phyloP scores from a whole-genome alignment of 2,113 vertebrate genomes.

The Oostethus manadensis region DNA sequence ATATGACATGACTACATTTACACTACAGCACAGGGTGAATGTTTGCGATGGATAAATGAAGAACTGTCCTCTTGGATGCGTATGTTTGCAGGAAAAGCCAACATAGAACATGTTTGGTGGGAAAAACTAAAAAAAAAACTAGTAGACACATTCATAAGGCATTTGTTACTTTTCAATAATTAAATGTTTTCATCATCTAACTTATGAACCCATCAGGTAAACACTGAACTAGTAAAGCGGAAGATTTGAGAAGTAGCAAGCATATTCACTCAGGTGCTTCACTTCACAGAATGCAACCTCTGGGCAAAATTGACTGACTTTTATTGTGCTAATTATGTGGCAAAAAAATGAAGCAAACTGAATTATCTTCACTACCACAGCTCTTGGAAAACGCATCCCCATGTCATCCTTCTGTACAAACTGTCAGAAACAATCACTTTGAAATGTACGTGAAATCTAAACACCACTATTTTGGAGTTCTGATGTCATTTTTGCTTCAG shows the following conservation, averaged over 20 bases:
- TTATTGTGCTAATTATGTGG: constrained; percentile 36
- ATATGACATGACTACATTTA: constrained; percentile 33
- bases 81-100: constrained; percentile 35
- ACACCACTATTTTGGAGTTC: constrained; percentile 14
- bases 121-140: neutral
- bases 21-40: constrained; percentile 13
- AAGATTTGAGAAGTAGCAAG: constrained; percentile 43
- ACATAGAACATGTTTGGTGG: neutral
- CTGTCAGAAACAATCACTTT: constrained; percentile 22
- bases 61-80: constrained; percentile 34
- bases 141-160: neutral
- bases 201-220: too few species aligned
- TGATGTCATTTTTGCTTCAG: constrained; percentile 13
- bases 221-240: neutral
- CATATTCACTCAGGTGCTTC: constrained; percentile 35
- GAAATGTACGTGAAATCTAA: constrained; percentile 29
- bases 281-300: constrained; percentile 43
- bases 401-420: constrained; percentile 28
- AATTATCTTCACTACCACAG: constrained; percentile 43
- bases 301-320: constrained; percentile 23
- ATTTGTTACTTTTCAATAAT: neutral
- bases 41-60: constrained; percentile 42
- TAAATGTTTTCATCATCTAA: neutral
- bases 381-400: constrained; percentile 29
- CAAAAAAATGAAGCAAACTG: constrained; percentile 40